Base-by-base conservation (phyloP, 2,888 invertebrate genomes). In the Coronaproctus castanopsis region DNA sequence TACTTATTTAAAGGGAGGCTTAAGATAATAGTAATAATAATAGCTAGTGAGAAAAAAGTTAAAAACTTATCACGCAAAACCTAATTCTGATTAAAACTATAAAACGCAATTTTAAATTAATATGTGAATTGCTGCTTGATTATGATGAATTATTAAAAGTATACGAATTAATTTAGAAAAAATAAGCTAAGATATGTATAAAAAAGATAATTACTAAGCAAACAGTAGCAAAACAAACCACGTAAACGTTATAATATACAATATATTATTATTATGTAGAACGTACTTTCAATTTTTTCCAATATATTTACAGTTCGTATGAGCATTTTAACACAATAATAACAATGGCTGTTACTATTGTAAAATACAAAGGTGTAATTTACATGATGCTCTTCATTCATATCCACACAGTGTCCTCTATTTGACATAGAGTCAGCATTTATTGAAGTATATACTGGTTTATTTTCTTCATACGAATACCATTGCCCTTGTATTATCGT, bases 401-500 rank as follows among this genome's bases (percentile, higher is more conserved):
- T 80, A 64, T 81, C 79, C 3, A 87, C 77, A 69, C 88, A 89
- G 61, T 74, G 72, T 53, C 89, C 89, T 69, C 80, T 77, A 65
- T 77, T 76, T 8, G 83, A 80, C 86, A 91, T 88, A 52, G 80
- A 78, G 61, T 79, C 81, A 0, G 83, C 83, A 73, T 90, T 85
- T 57, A 92, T 81, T 69, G 85, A 83, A 0, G 89, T 90, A 54
- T 83, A 76, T 0, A 87, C 88, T 67, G 88, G 87, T 67, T 78
- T 76, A 10, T 88, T 88, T 74, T 81, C 82, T 77, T 92, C 91
- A 78, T 88, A 85, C 2, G 89, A 90, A 73, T 89, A 92, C 92
- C 92, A 92, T 36, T 86, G 79, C 62, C 90, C 91, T 67, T 87
- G 78, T 55, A 92, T 72, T 54, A 87, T 81, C 63, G 79, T 69